Evolutionary conservation across 2,888 invertebrate species (phyloP).

Genomic region (Megalurothrips usitatus): DNA sequence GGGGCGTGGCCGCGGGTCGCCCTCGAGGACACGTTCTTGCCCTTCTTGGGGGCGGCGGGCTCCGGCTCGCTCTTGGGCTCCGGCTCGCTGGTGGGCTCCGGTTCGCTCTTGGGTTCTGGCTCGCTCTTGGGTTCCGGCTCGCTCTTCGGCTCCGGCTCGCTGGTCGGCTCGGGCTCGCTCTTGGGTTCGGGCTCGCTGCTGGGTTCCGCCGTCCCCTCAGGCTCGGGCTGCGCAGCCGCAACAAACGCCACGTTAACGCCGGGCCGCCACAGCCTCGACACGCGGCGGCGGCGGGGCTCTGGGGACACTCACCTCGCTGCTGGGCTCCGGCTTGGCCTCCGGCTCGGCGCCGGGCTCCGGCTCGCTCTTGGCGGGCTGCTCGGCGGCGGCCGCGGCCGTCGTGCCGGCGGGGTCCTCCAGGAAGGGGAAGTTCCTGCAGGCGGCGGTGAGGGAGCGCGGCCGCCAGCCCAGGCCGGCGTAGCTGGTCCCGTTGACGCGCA

Average conservation of each 20-base stretch:
- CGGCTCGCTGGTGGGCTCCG: constrained; percentile 45
- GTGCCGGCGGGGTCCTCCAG: constrained; percentile 47
- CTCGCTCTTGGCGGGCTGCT: constrained; percentile 42
- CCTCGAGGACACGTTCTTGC: not conserved
- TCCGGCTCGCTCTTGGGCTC: constrained; percentile 47
- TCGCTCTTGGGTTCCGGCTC: constrained; percentile 49
- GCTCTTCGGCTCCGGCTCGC: constrained; percentile 47
- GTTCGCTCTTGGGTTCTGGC: constrained; percentile 51
- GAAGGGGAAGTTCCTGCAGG: constrained; percentile 76
- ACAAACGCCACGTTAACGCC: too few relatives aligned
- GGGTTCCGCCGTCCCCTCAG: constrained; percentile 40
- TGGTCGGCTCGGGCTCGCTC: constrained; percentile 44
- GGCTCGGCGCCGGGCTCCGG: constrained; percentile 50
- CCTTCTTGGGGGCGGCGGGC: constrained; percentile 44
- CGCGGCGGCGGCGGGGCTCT: too few relatives aligned
- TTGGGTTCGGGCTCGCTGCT: constrained; percentile 46
- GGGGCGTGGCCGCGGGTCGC: not conserved
- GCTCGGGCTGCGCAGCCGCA: constrained; percentile 38
- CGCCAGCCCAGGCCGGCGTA: constrained; percentile 93
- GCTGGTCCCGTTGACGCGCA: constrained; percentile 82
- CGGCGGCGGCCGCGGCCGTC: constrained; percentile 33
- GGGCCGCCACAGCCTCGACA: too few relatives aligned
- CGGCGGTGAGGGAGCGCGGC: constrained; percentile 66
- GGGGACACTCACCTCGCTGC: constrained; percentile 44
- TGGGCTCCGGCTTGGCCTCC: constrained; percentile 49